A percentile compares a stretch with the other conserved stretches of the same genome.
phyloP scores from a whole-genome alignment of 92 coral and sea anemone species.

The Nematostella vectensis region DNA sequence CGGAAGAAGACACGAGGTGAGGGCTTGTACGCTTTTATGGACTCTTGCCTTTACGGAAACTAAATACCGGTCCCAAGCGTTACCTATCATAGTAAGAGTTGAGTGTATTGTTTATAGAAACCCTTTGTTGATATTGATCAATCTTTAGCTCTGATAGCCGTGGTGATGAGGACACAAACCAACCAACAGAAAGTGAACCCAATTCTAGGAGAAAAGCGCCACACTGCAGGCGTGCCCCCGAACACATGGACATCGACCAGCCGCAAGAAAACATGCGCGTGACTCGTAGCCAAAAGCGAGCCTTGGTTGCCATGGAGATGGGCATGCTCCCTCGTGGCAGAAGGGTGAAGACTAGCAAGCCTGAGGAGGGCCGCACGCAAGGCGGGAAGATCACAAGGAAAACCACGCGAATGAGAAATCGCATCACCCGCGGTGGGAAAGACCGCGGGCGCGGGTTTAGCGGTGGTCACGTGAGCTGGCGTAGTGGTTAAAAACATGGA shows the following conservation, averaged over 20 bases:
- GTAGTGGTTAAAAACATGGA: too few relatives aligned
- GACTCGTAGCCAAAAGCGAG: conserved; percentile 65
- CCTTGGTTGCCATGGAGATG: conserved; percentile 29
- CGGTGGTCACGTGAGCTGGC: not conserved
- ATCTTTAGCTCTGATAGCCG: conserved; percentile 5
- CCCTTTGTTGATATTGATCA: too few relatives aligned
- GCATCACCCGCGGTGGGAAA: conserved; percentile 23
- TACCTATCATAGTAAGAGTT: too few relatives aligned
- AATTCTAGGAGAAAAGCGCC: not conserved
- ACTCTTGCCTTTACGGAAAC: too few relatives aligned
- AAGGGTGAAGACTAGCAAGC: not conserved
- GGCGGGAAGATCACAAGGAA: conserved; percentile 20
- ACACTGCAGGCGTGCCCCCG: not conserved
- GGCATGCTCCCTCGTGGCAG: conserved; percentile 26
- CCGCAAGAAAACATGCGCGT: conserved; percentile 17
- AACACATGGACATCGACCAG: not conserved
- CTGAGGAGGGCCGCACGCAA: conserved; percentile 6
- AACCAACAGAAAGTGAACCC: not conserved
- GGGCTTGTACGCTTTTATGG: too few relatives aligned
- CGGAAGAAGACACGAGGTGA: conserved; percentile 1
- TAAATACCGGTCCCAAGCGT: too few relatives aligned
- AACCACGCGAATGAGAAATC: conserved; percentile 32
- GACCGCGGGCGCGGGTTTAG: not conserved
- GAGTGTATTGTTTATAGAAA: too few relatives aligned
- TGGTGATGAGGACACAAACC: not conserved